Conservation (phyloP, 2,113 vertebrate species). For the Raphicerus campestris region DNA sequence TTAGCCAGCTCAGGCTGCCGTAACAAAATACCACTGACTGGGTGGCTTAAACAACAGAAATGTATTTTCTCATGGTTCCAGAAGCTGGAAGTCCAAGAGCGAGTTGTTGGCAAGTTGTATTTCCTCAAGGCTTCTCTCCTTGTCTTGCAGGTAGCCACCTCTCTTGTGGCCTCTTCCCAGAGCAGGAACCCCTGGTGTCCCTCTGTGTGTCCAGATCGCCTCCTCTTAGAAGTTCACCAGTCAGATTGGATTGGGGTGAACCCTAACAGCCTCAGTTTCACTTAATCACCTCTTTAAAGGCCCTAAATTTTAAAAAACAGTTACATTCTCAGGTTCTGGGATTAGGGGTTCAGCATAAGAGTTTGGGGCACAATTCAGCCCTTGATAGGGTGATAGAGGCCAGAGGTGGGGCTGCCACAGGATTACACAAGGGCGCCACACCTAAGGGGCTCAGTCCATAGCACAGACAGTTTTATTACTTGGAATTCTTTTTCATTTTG, state of each 20-base stretch:
- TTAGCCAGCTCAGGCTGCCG: neutral
- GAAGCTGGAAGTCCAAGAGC: neutral
- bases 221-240: neutral
- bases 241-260: neutral
- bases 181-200: neutral
- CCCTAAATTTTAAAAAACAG: neutral
- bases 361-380: neutral
- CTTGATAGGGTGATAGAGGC: neutral
- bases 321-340: neutral
- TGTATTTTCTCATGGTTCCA: neutral
- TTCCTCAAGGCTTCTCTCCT: neutral
- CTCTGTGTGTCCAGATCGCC: neutral
- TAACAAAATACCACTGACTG: fast-evolving
- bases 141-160: neutral
- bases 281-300: neutral
- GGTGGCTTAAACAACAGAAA: neutral
- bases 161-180: neutral
- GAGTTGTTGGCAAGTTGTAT: neutral
- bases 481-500: neutral
- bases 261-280: neutral
- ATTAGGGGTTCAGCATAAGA: neutral
- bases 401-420: neutral
- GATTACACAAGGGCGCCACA: neutral
- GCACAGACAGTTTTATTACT: neutral
- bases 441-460: neutral